Evolutionary conservation across 2,888 invertebrate species (phyloP).

Genomic region (Erynnis tages): DNA sequence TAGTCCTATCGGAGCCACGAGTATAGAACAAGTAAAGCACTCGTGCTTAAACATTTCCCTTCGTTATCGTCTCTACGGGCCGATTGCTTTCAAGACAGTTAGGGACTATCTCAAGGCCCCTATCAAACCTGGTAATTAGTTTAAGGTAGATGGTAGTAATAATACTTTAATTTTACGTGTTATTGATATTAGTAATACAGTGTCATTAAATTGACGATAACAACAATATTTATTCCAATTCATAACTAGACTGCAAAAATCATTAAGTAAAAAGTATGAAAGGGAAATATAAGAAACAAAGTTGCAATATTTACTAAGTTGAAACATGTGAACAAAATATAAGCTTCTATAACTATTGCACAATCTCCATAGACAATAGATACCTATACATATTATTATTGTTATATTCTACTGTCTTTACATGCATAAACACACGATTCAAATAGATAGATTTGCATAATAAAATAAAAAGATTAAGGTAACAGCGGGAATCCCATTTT

Average conservation of each 20-base stretch:
- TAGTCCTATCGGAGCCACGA: not conserved
- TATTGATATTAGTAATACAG: no score
- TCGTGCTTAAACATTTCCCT: slow-evolving; percentile 13
- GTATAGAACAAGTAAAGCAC: slow-evolving; percentile 13
- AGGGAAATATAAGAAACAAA: no score
- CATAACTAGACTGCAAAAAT: no score
- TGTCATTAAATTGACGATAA: not conserved
- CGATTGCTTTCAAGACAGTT: slow-evolving; percentile 22
- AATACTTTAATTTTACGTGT: not conserved
- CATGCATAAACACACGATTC: slow-evolving; percentile 17
- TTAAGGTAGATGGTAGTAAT: not conserved
- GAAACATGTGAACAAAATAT: no score
- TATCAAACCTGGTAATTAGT: slow-evolving; percentile 15
- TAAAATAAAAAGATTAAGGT: slow-evolving; percentile 60
- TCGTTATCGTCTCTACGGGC: slow-evolving; percentile 14
- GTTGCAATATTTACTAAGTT: no score
- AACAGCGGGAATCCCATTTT: slow-evolving; percentile 67
- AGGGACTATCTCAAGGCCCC: slow-evolving; percentile 2
- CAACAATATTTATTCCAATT: no score
- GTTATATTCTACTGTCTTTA: not conserved
- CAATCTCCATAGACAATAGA: no score
- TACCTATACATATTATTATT: slow-evolving; percentile 1
- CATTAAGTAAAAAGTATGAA: no score
- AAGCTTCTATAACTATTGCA: no score
- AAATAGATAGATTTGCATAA: slow-evolving; percentile 46